Base-by-base conservation (phyloP, 1,140 invertebrate genomes). In the Pinna nobilis region DNA sequence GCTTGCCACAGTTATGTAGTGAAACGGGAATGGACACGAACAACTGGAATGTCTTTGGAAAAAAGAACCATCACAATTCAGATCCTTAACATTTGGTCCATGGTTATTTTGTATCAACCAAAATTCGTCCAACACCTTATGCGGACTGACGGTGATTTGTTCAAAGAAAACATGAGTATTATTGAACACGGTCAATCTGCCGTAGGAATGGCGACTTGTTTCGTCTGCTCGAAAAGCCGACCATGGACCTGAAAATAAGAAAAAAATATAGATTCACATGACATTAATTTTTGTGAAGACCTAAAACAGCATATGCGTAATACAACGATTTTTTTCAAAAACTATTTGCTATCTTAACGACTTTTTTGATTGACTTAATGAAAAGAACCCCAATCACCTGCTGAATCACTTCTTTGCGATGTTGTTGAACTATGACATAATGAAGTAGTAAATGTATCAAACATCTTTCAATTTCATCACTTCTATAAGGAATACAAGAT, bases 141-240 rank as follows among this genome's bases (percentile, higher is more conserved):
- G 65, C 5, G 68, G 33, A 9, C 47, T 60, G 13, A 88, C 95
- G 3, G 95, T 96, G 18, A 98, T 92, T 91, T 99, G 97, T 89
- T 98, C 94, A 70, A 97, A 90, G 85, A 95, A 92, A 3, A 98
- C 81, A 90, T 98, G 97, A 11, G 96, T 95, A 20, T 83, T 87
- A 87, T 99, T 99, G 80, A 92, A 90, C 0, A 94, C 94, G 76
- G 92, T 92, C 84, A 99, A 87, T 70, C 95, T 90, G 2, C 95
- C 95, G 87, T 96, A 99, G 18, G 97, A 97, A 90, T 98, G 82
- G 9, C 78, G 47, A 23, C 78, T 73, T n/a, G 13, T 41, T 33
- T 70, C 65, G 6, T 74, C 80, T 97, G 90, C 94, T 23, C 93
- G 91, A 84, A 94, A 95, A 2, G 96, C 95, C 11, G 94, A 95